Evolutionary conservation across 2,113 vertebrate genomes (phyloP).

Genomic region (Bombycilla garrulus): DNA sequence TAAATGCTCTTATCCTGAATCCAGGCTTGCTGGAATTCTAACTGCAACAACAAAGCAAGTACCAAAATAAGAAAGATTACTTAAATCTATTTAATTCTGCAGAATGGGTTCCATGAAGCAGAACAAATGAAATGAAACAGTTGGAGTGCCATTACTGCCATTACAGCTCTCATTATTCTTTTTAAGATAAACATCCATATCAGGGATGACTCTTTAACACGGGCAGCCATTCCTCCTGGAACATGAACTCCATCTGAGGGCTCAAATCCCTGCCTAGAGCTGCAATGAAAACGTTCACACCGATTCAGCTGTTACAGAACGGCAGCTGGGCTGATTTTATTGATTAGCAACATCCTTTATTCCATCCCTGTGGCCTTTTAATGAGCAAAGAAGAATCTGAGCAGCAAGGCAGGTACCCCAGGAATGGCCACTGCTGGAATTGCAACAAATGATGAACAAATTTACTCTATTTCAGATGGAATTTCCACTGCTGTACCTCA

Average conservation of each 20-base stretch:
- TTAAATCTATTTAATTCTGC: conserved; percentile 41
- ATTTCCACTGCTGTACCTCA: background rate
- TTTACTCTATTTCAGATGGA: background rate
- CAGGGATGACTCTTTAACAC: background rate
- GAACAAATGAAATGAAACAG: conserved; percentile 39
- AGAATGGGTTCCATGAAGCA: conserved; percentile 20
- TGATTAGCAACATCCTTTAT: background rate
- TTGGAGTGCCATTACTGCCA: conserved; percentile 1
- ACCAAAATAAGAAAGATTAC: conserved; percentile 31
- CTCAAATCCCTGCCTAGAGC: background rate
- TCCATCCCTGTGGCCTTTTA: background rate
- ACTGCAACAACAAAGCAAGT: background rate
- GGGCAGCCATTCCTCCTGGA: background rate
- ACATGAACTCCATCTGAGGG: background rate
- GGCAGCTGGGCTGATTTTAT: background rate
- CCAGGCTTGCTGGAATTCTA: background rate
- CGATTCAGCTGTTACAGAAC: background rate
- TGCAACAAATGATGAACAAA: background rate
- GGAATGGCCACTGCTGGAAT: background rate
- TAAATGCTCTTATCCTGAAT: background rate
- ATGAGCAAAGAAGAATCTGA: background rate
- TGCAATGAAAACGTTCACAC: background rate
- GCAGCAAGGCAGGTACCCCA: background rate
- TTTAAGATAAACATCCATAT: background rate
- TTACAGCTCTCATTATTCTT: conserved; percentile 13